Percentiles rank a stretch among this genome's conserved stretches.
phyloP scores from a whole-genome alignment of 2,888 invertebrate genomes.

The Drosophila anomalipes region DNA sequence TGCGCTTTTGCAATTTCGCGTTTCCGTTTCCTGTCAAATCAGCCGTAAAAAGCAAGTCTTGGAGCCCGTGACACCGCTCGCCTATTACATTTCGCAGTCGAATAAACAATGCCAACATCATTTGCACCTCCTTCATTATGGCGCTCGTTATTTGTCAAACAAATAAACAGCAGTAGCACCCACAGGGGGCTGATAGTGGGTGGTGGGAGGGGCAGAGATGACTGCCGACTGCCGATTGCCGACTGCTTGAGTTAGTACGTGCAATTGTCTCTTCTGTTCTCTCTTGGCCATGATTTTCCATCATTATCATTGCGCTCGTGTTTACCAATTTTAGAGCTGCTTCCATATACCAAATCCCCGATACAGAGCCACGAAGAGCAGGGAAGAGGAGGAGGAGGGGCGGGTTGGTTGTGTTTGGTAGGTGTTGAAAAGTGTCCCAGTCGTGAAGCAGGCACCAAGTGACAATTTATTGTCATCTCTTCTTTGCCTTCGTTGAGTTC shows the following conservation, averaged over 20 bases:
- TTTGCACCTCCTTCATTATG: slow-evolving; percentile 82
- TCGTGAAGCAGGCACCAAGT: slow-evolving; percentile 46
- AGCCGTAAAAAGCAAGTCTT: slow-evolving; percentile 75
- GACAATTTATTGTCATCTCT: slow-evolving; percentile 81
- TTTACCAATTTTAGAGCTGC: slow-evolving; percentile 71
- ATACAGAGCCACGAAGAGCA: slow-evolving; percentile 16
- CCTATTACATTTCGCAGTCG: slow-evolving; percentile 82
- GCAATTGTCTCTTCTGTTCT: slow-evolving; percentile 63
- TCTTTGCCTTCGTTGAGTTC: slow-evolving; percentile 52
- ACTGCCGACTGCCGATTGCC: slow-evolving; percentile 51
- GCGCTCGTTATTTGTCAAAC: slow-evolving; percentile 82
- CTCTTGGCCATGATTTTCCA: slow-evolving; percentile 72
- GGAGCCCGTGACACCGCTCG: slow-evolving; percentile 67
- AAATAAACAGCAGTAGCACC: slow-evolving; percentile 68
- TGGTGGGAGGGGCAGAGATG: slow-evolving; percentile 21
- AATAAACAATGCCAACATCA: slow-evolving; percentile 82
- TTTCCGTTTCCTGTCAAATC: slow-evolving; percentile 81
- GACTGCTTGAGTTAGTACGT: slow-evolving; percentile 57
- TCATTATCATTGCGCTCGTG: slow-evolving; percentile 77
- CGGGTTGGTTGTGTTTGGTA: neutral
- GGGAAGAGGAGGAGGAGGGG: neutral
- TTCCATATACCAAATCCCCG: slow-evolving; percentile 32
- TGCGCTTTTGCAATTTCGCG: slow-evolving; percentile 82
- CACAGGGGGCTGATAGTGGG: neutral
- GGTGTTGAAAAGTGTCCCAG: slow-evolving; percentile 7